Evolutionary conservation across 2,113 vertebrate genomes (phyloP).

Genomic region (Vulpes vulpes): DNA sequence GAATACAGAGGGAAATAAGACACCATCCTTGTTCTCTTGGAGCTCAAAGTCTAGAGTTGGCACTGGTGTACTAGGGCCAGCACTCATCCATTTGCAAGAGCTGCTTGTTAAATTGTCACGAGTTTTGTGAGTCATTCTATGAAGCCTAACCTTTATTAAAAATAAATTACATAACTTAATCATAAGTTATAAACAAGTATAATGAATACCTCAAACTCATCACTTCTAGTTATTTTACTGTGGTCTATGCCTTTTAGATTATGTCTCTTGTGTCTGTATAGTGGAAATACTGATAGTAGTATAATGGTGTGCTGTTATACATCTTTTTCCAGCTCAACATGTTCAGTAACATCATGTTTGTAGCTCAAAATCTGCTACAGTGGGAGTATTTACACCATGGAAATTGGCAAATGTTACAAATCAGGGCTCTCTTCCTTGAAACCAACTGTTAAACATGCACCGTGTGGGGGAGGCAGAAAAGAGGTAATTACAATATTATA

Average conservation of each 20-base stretch:
- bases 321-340: neutral
- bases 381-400: slow-evolving; percentile 1
- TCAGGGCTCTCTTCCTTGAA: neutral
- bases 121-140: slow-evolving; percentile 18
- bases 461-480: neutral
- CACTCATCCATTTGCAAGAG: neutral
- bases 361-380: slow-evolving; percentile 17
- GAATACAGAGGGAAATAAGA: neutral
- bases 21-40: neutral
- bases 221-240: neutral
- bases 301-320: neutral
- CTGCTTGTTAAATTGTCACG: slow-evolving; percentile 44
- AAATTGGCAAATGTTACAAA: slow-evolving; percentile 31
- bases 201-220: neutral
- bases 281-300: neutral
- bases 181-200: slow-evolving; percentile 19
- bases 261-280: neutral
- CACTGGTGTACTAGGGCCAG: neutral
- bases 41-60: neutral
- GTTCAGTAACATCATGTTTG: neutral
- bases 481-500: neutral
- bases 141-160: neutral
- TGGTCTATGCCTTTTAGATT: neutral
- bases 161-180: slow-evolving; percentile 43
- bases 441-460: neutral